These are phyloP conservation scores for Cotesia congregata DNA, from an alignment of 2,888 invertebrate species.

Conservation along the genomic window DNA sequence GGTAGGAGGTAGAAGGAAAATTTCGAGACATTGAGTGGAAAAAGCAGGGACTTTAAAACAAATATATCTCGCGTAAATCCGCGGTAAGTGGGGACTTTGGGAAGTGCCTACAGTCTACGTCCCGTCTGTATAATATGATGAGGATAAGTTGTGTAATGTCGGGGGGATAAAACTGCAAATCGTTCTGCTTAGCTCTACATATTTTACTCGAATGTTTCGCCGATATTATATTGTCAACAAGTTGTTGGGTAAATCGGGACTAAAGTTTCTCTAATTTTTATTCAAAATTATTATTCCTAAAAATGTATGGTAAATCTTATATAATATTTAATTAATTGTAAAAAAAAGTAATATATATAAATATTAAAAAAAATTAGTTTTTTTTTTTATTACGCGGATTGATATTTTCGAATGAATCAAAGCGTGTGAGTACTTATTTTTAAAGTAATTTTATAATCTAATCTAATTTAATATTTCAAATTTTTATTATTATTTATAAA, in stretches of 20 bases:
- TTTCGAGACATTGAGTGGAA: slow-evolving; percentile 21
- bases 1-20: slow-evolving; percentile 17
- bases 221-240: slow-evolving; percentile 20
- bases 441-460: too few species aligned
- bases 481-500: too few species aligned
- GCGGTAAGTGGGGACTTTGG: slow-evolving; percentile 37
- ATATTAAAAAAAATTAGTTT: too few species aligned
- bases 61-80: slow-evolving; percentile 69
- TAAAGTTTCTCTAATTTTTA: too few species aligned
- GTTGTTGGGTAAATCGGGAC: slow-evolving; percentile 17
- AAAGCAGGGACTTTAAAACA: slow-evolving; percentile 66
- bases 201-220: slow-evolving; percentile 11
- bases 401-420: too few species aligned
- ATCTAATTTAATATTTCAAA: too few species aligned
- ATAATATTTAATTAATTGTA: too few species aligned
- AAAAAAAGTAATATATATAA: too few species aligned
- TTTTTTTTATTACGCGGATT: too few species aligned
- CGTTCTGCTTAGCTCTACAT: slow-evolving; percentile 38
- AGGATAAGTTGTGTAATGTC: slow-evolving; percentile 15
- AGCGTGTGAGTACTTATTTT: too few species aligned
- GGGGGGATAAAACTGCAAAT: slow-evolving; percentile 37
- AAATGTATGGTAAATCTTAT: too few species aligned
- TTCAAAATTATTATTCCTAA: too few species aligned
- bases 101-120: slow-evolving; percentile 22
- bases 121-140: not conserved